Evolutionary conservation across 2,888 invertebrate genomes (phyloP).

Genomic region (Andrena fulva): DNA sequence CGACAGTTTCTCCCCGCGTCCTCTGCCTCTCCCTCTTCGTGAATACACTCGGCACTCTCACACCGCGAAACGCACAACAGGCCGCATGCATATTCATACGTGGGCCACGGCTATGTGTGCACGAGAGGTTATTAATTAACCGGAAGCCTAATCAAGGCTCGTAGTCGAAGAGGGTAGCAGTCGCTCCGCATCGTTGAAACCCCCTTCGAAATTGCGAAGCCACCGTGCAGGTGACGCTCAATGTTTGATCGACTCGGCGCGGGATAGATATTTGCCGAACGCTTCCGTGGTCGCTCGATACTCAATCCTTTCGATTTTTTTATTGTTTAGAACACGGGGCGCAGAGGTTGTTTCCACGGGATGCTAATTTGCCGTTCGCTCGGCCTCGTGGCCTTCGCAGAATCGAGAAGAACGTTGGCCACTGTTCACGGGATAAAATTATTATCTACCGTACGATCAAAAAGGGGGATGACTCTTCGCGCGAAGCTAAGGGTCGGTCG

Average conservation of each 20-base stretch:
- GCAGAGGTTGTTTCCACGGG: conserved; percentile 2
- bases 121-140: conserved; percentile 87
- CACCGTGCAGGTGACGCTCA: conserved; percentile 71
- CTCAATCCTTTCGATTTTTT: conserved; percentile 29
- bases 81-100: conserved; percentile 83
- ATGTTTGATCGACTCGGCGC: conserved; percentile 54
- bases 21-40: conserved; percentile 48
- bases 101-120: conserved; percentile 79
- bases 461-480: too few species aligned
- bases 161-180: conserved; percentile 79
- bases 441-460: too few species aligned
- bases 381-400: conserved; percentile 18
- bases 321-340: conserved; percentile 28
- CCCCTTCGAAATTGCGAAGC: conserved; percentile 74
- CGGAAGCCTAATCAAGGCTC: conserved; percentile 87
- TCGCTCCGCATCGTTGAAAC: conserved; percentile 77
- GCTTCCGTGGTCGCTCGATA: conserved; percentile 26
- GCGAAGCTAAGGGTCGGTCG: too few species aligned
- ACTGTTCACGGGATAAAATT: too few species aligned
- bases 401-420: neutral
- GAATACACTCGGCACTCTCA: conserved; percentile 73
- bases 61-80: conserved; percentile 81
- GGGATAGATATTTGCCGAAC: conserved; percentile 51
- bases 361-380: conserved; percentile 33
- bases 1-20: conserved; percentile 19